Evolutionary conservation across 2,113 vertebrate species (phyloP).

Genomic region (Anser brachyrhynchus): DNA sequence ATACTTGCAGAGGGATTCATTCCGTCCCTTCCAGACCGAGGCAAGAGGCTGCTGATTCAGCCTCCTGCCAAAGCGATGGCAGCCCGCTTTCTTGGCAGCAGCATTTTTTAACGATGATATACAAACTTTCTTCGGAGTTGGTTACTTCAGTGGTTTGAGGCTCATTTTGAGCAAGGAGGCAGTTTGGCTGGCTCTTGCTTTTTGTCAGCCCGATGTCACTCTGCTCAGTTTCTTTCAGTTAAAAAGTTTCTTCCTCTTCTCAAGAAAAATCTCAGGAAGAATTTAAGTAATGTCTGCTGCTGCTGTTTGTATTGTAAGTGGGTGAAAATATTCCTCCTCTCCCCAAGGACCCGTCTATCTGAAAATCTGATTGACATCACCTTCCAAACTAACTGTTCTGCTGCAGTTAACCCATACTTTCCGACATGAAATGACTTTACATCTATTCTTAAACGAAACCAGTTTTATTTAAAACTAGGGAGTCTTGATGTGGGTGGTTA

Average conservation of each 20-base stretch:
- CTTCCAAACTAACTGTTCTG: not conserved
- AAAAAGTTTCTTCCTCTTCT: not conserved
- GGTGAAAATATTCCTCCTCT: not conserved
- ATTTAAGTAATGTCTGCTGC: not conserved
- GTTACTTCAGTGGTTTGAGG: not conserved
- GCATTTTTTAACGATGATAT: not conserved
- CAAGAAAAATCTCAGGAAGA: not conserved
- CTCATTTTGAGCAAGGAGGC: not conserved
- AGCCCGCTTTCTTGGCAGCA: accelerated
- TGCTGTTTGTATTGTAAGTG: not conserved
- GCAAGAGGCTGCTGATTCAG: not conserved
- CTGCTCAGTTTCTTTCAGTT: not conserved
- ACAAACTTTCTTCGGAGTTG: not conserved
- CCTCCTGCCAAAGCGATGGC: not conserved
- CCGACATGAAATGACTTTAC: not conserved
- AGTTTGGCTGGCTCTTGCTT: not conserved
- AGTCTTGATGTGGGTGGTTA: not conserved
- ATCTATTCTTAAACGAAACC: not conserved
- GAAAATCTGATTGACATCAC: not conserved
- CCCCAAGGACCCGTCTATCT: not conserved
- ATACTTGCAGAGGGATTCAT: not conserved
- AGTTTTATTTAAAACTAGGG: not conserved
- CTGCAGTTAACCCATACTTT: not conserved
- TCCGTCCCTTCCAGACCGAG: not conserved
- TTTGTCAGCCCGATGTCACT: not conserved